phyloP scores from a whole-genome alignment of 2,113 vertebrate species.

The Oncorhynchus masou region DNA sequence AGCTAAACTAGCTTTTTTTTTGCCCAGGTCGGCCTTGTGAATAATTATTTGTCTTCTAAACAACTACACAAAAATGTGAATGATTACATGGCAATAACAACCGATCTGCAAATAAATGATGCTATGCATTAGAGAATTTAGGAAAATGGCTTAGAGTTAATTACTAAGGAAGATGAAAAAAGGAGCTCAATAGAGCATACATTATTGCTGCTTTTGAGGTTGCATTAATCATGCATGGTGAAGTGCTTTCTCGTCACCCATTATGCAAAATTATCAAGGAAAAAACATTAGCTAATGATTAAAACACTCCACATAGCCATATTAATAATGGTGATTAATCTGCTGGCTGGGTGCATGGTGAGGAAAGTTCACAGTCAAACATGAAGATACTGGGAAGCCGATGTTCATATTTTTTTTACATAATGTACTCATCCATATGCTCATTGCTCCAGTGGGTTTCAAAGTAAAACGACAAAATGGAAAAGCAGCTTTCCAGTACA shows the following conservation, averaged over 20 bases:
- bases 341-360: neutral
- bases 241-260: neutral
- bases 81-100: neutral
- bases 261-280: neutral
- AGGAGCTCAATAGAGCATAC: neutral
- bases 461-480: neutral
- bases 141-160: neutral
- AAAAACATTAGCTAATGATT: constrained; percentile 1
- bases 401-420: neutral
- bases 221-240: neutral
- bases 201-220: neutral
- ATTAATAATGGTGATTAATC: neutral
- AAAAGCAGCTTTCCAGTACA: neutral
- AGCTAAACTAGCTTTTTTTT: too few relatives aligned
- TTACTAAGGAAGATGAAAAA: neutral
- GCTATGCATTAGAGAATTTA: neutral
- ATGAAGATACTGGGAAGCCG: neutral
- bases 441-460: neutral
- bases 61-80: neutral
- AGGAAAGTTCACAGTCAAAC: too few relatives aligned
- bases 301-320: neutral
- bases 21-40: too few relatives aligned
- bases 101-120: neutral
- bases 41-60: too few relatives aligned
- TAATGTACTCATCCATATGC: neutral